Conservation (phyloP, 2,888 invertebrate genomes). For the Pycnomerus fuliginosus region DNA sequence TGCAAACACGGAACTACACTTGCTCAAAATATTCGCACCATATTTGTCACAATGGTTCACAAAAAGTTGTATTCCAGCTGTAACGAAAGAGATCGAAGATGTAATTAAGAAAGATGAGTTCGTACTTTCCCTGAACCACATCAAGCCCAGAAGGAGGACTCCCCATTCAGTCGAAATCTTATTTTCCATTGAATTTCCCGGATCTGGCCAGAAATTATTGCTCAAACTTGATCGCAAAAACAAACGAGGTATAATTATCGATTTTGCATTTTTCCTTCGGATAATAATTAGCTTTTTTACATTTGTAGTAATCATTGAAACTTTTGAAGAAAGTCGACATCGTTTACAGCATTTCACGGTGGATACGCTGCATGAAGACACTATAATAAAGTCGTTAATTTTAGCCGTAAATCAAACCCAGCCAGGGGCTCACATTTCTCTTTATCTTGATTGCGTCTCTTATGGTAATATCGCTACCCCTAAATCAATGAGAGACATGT, state of each 20-base stretch:
- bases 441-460: constrained; percentile 66
- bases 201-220: constrained; percentile 56
- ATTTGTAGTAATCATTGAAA: constrained; percentile 65
- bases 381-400: constrained; percentile 59
- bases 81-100: constrained; percentile 55
- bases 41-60: constrained; percentile 26
- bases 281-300: background rate
- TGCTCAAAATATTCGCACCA: constrained; percentile 34
- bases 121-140: constrained; percentile 56
- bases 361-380: constrained; percentile 57
- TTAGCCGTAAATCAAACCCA: constrained; percentile 58
- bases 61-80: constrained; percentile 49
- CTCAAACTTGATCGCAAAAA: constrained; percentile 58
- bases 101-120: constrained; percentile 57
- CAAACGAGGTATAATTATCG: constrained; percentile 55
- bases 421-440: constrained; percentile 60
- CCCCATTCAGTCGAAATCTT: constrained; percentile 56
- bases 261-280: constrained; percentile 11
- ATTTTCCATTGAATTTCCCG: constrained; percentile 58
- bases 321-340: constrained; percentile 59
- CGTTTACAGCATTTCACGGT: constrained; percentile 64
- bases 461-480: constrained; percentile 65
- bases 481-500: constrained; percentile 60
- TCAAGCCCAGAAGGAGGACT: constrained; percentile 54
- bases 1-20: too few species aligned